phyloP scores from a whole-genome alignment of 2,888 invertebrate genomes.

The Anticlea derivata region DNA sequence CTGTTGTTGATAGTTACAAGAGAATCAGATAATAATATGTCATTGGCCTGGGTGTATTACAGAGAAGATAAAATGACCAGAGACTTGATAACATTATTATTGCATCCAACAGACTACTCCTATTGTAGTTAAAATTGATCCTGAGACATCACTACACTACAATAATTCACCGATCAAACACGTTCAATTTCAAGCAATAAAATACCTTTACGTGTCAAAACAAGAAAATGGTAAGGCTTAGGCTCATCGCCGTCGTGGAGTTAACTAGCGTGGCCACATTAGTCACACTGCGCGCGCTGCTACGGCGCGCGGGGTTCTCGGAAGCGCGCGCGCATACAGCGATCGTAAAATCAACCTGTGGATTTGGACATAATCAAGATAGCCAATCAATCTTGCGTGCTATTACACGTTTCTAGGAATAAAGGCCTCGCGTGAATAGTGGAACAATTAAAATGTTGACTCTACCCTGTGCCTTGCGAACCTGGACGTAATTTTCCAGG shows the following conservation, averaged over 20 bases:
- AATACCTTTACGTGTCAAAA: slow-evolving; percentile 20
- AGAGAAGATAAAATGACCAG: too few species aligned
- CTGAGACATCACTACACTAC: not conserved
- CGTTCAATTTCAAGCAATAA: slow-evolving; percentile 15
- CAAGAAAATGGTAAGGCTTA: slow-evolving; percentile 26
- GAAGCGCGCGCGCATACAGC: slow-evolving; percentile 55
- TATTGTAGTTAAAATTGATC: not conserved
- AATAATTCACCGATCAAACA: slow-evolving; percentile 6
- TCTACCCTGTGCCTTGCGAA: too few species aligned
- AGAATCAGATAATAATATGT: too few species aligned
- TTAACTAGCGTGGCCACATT: slow-evolving; percentile 52
- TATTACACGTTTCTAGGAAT: slow-evolving; percentile 8
- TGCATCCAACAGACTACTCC: not conserved
- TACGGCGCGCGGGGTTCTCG: slow-evolving; percentile 40
- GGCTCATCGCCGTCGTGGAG: slow-evolving; percentile 46
- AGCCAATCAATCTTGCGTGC: slow-evolving; percentile 21
- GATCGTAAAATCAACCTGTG: slow-evolving; percentile 60
- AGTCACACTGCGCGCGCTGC: slow-evolving; percentile 35
- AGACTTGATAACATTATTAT: not conserved
- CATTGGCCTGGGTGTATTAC: too few species aligned
- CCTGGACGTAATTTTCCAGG: too few species aligned
- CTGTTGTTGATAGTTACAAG: too few species aligned
- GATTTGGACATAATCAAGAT: slow-evolving; percentile 43
- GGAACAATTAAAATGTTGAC: too few species aligned
- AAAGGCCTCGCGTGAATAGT: not conserved